phyloP scores from a whole-genome alignment of 2,797 vertebrate species.

The Rhinogobio ventralis region DNA sequence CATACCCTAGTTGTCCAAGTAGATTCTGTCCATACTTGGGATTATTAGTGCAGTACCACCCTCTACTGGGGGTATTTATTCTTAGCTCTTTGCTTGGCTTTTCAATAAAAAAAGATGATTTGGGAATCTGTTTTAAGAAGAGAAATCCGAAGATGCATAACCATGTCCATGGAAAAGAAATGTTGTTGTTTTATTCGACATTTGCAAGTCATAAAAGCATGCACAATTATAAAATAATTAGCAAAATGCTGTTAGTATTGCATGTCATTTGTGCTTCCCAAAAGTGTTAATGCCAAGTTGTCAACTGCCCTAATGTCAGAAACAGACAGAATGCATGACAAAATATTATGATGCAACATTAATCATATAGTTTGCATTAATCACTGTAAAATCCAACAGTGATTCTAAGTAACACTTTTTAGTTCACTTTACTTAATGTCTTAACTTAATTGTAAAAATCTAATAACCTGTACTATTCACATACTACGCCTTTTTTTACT shows the following conservation, averaged over 20 bases:
- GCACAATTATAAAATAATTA: neutral
- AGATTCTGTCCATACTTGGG: neutral
- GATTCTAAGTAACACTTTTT: too few species aligned
- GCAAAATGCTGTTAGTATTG: neutral
- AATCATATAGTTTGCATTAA: too few species aligned
- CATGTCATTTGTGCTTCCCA: neutral
- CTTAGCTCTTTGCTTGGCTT: neutral
- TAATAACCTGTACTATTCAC: too few species aligned
- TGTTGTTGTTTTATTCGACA: too few species aligned
- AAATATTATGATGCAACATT: neutral
- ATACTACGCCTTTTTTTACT: too few species aligned
- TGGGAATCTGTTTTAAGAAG: neutral
- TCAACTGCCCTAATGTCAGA: neutral
- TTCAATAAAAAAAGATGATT: neutral
- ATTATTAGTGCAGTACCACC: neutral
- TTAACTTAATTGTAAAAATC: too few species aligned
- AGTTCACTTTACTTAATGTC: too few species aligned
- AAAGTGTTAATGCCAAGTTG: neutral
- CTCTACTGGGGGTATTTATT: neutral
- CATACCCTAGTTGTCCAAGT: neutral
- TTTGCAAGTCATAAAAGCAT: neutral
- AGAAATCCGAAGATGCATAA: neutral
- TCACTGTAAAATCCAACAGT: too few species aligned
- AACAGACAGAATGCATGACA: neutral
- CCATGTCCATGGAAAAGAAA: neutral